These are phyloP conservation scores for Heliconius erato DNA, from an alignment of 2,888 invertebrate genomes.

Conservation along the genomic window DNA sequence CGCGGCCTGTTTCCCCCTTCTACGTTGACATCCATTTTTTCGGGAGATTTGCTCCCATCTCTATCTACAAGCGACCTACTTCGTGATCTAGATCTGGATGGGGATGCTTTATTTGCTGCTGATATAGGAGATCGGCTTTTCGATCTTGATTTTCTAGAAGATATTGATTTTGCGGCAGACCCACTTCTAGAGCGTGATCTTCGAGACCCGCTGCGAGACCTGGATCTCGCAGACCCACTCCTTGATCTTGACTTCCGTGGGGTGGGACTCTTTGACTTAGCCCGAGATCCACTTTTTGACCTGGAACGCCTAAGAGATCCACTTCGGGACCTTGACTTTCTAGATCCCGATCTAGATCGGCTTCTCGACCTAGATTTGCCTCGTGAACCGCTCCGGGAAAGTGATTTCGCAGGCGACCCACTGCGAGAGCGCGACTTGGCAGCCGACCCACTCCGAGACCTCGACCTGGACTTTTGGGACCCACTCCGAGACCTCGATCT, in stretches of 20 bases:
- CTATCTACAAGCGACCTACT: slow-evolving; percentile 49
- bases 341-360: slow-evolving; percentile 54
- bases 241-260: slow-evolving; percentile 56
- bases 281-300: slow-evolving; percentile 56
- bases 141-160: slow-evolving; percentile 49
- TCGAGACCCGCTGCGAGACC: slow-evolving; percentile 56
- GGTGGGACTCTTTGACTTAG: slow-evolving; percentile 58
- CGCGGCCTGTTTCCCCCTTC: slow-evolving; percentile 50
- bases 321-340: slow-evolving; percentile 57
- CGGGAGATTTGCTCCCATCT: slow-evolving; percentile 55
- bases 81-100: slow-evolving; percentile 47
- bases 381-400: slow-evolving; percentile 61
- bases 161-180: slow-evolving; percentile 42
- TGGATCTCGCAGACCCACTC: slow-evolving; percentile 57
- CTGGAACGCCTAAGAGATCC: slow-evolving; percentile 52
- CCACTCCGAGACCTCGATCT: slow-evolving; percentile 61
- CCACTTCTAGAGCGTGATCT: slow-evolving; percentile 51
- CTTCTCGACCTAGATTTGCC: slow-evolving; percentile 58
- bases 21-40: slow-evolving; percentile 61
- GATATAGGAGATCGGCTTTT: slow-evolving; percentile 50
- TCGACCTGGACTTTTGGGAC: slow-evolving; percentile 57
- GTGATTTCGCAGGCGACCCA: slow-evolving; percentile 55
- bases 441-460: slow-evolving; percentile 58
- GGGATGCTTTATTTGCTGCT: slow-evolving; percentile 19
- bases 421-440: slow-evolving; percentile 56